Percentiles rank a stretch among this genome's conserved stretches.
Evolutionary conservation across 2,888 invertebrate genomes (phyloP).

Genomic region (Julus scanicus): DNA sequence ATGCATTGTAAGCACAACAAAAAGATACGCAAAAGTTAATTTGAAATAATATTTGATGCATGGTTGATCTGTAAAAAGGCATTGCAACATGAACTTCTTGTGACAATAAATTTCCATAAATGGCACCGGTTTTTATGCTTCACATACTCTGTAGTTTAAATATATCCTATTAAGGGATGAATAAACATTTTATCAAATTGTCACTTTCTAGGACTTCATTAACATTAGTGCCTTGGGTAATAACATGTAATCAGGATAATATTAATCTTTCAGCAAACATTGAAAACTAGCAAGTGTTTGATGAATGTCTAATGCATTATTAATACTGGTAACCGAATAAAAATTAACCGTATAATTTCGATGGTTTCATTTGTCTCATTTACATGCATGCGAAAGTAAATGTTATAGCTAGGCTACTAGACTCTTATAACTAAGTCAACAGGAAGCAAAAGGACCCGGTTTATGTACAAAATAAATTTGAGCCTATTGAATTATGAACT

Average conservation of each 20-base stretch:
- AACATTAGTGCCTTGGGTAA: background rate
- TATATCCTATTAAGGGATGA: too few relatives aligned
- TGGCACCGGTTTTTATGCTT: too few relatives aligned
- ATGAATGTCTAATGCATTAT: background rate
- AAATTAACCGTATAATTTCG: background rate
- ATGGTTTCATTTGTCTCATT: background rate
- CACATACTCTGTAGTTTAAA: too few relatives aligned
- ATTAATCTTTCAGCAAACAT: background rate
- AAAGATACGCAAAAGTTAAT: background rate
- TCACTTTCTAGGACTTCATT: background rate
- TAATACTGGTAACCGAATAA: background rate
- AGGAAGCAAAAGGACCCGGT: background rate
- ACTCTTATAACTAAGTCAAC: background rate
- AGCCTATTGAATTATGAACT: background rate
- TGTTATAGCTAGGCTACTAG: background rate
- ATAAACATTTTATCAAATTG: too few relatives aligned
- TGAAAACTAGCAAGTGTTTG: background rate
- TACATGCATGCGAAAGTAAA: background rate
- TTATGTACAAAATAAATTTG: background rate
- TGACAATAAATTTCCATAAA: too few relatives aligned
- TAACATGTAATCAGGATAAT: background rate
- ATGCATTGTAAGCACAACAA: background rate
- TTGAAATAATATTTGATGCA: too few relatives aligned
- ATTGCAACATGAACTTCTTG: too few relatives aligned
- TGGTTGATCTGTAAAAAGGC: too few relatives aligned